These are phyloP conservation scores for Mastacembelus armatus DNA, from an alignment of 2,797 vertebrate species.

Conservation along the genomic window DNA sequence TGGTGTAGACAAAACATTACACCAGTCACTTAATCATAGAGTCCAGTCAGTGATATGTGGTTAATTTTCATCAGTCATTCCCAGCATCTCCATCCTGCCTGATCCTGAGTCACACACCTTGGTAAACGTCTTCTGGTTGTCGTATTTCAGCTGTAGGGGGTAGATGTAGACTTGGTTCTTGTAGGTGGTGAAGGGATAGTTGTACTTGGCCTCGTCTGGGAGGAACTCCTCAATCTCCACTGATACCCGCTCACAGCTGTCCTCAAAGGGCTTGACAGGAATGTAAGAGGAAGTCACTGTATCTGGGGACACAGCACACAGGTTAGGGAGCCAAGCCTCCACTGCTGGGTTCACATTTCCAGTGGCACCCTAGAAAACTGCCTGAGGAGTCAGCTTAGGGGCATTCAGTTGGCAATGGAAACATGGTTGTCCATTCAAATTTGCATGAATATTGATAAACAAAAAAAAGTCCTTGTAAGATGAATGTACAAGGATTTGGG, in stretches of 20 bases:
- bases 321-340: neutral
- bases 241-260: slow-evolving; percentile 85
- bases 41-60: neutral
- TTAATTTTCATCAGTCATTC: neutral
- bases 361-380: neutral
- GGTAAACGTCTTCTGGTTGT: slow-evolving; percentile 96
- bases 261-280: slow-evolving; percentile 93
- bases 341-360: neutral
- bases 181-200: slow-evolving; percentile 93
- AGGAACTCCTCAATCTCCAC: slow-evolving; percentile 96
- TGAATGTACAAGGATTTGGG: neutral
- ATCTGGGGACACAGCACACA: slow-evolving; percentile 76
- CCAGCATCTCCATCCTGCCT: too few relatives aligned
- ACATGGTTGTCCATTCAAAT: neutral
- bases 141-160: slow-evolving; percentile 95
- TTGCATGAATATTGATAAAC: neutral
- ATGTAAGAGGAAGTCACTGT: slow-evolving; percentile 94
- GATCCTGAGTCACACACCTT: slow-evolving; percentile 83
- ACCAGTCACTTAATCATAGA: neutral
- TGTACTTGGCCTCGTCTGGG: slow-evolving; percentile 92
- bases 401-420: neutral
- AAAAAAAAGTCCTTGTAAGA: neutral
- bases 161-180: slow-evolving; percentile 96
- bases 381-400: neutral
- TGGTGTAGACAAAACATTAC: slow-evolving; percentile 60